These are phyloP conservation scores for Pelecanus crispus DNA, from an alignment of 2,113 vertebrate genomes.

Conservation along the genomic window DNA sequence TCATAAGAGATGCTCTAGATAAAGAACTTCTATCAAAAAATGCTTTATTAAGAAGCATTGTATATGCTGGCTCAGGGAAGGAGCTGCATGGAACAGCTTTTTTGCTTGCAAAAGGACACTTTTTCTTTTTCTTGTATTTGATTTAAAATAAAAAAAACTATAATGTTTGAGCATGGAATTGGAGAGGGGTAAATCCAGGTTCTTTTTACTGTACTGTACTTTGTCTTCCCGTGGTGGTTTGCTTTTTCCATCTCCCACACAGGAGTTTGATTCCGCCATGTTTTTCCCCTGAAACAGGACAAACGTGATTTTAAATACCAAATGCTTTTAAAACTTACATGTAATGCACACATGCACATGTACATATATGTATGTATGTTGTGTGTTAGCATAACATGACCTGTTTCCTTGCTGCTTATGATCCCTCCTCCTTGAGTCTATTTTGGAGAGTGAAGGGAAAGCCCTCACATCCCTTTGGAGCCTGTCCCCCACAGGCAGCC, in stretches of 20 bases:
- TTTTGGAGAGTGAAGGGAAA: neutral
- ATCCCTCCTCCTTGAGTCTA: rapidly evolving
- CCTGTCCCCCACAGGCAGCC: neutral
- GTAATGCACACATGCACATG: rapidly evolving
- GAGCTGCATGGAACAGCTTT: neutral
- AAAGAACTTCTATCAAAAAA: neutral
- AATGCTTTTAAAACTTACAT: neutral
- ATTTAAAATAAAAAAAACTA: neutral
- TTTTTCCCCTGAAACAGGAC: neutral
- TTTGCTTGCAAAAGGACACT: neutral
- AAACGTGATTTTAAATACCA: neutral
- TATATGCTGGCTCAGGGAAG: neutral
- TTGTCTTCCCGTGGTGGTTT: neutral
- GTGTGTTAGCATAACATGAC: neutral
- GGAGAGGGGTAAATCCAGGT: neutral
- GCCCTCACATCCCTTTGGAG: neutral
- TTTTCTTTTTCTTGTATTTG: neutral
- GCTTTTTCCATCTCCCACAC: neutral
- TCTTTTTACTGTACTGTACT: neutral
- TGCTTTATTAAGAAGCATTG: neutral
- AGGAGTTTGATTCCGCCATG: neutral
- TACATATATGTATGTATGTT: rapidly evolving
- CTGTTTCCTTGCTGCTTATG: neutral
- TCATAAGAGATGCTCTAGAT: neutral
- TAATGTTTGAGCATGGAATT: neutral